Conservation (phyloP, 2,113 vertebrate species). For the Sturnira hondurensis region DNA sequence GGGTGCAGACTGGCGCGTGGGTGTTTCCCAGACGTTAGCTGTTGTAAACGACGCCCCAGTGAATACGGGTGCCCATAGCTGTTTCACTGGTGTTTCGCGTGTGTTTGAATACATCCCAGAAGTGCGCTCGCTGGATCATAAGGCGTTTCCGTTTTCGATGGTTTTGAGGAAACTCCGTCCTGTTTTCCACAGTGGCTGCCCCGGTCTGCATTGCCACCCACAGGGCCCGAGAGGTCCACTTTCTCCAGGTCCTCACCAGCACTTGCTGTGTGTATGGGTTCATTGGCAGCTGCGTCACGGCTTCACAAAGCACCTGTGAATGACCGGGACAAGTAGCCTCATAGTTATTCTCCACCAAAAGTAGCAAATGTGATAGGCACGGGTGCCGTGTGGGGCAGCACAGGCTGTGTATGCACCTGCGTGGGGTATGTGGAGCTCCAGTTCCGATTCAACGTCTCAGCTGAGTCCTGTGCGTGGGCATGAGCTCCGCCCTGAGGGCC, state of each 20-base stretch:
- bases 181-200: neutral
- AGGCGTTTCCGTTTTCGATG: neutral
- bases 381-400: fast-evolving
- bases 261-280: neutral
- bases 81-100: neutral
- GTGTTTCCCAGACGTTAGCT: neutral
- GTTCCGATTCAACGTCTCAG: neutral
- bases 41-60: neutral
- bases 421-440: neutral
- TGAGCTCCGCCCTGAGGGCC: no score
- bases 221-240: neutral
- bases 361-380: fast-evolving
- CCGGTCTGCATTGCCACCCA: neutral
- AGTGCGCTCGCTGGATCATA: neutral
- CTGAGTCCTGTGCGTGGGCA: fast-evolving
- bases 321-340: no score
- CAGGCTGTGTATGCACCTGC: fast-evolving
- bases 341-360: fast-evolving
- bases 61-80: no score
- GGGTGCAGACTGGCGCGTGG: no score
- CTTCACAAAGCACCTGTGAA: fast-evolving
- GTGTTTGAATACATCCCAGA: neutral
- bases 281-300: neutral
- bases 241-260: neutral
- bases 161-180: neutral